Percentiles rank a stretch among this genome's conserved stretches.
Evolutionary conservation across 2,113 vertebrate species (phyloP).

Genomic region (Lepidothrix coronata): DNA sequence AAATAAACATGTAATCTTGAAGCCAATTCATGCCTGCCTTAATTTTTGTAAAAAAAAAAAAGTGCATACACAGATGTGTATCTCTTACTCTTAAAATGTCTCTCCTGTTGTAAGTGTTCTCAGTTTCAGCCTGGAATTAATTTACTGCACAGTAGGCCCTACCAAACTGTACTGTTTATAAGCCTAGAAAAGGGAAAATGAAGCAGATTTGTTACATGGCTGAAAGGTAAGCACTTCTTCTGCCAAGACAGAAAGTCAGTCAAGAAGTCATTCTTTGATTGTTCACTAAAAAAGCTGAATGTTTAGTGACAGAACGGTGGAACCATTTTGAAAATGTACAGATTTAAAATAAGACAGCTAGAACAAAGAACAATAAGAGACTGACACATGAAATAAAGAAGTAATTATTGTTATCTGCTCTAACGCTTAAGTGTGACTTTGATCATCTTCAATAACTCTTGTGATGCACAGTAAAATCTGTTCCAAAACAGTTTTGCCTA

Average conservation of each 20-base stretch:
- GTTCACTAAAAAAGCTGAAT: conserved; percentile 19
- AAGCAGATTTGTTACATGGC: conserved; percentile 26
- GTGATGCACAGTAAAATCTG: background rate
- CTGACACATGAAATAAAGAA: conserved; percentile 16
- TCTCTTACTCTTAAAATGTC: background rate
- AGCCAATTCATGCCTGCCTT: background rate
- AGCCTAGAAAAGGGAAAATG: conserved; percentile 29
- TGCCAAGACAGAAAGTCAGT: conserved; percentile 32
- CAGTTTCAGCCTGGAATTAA: conserved; percentile 21
- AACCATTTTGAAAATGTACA: conserved; percentile 25
- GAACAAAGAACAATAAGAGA: background rate
- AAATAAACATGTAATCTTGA: background rate
- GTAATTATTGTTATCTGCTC: background rate
- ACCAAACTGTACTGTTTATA: conserved; percentile 5
- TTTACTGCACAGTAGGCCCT: background rate
- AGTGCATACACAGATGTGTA: background rate
- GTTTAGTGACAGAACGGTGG: conserved; percentile 9
- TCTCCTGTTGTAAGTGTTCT: background rate
- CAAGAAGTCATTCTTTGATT: conserved; percentile 30
- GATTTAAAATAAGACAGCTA: conserved; percentile 18
- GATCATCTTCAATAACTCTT: background rate
- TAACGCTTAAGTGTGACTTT: background rate
- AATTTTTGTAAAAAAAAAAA: background rate
- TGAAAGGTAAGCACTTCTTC: conserved; percentile 49
- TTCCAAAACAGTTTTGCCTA: background rate